phyloP scores from a whole-genome alignment of 2,888 invertebrate species.

The Merodon equestris region DNA sequence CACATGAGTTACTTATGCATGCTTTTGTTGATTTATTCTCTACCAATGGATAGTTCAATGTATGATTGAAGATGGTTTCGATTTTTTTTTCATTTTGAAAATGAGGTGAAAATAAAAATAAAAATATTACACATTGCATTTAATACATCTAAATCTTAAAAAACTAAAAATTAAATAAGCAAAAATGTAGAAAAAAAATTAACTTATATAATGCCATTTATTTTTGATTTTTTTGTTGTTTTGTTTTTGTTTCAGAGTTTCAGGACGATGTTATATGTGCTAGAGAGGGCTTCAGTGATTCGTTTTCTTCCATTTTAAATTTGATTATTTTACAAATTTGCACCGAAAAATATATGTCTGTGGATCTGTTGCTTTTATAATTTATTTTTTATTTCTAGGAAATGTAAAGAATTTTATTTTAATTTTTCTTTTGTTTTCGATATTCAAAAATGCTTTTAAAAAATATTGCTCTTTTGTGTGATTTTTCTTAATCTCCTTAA shows the following conservation, averaged over 20 bases:
- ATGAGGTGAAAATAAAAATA: conserved; percentile 1
- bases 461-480: conserved; percentile 60
- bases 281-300: conserved; percentile 8
- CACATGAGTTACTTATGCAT: conserved; percentile 55
- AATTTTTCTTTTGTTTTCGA: conserved; percentile 4
- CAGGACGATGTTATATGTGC: conserved; percentile 60
- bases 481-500: conserved; percentile 20
- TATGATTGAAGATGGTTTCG: conserved; percentile 37
- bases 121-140: conserved; percentile 12
- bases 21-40: conserved; percentile 12
- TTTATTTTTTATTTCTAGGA: conserved; percentile 27
- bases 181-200: conserved; percentile 2
- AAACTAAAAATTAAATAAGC: conserved; percentile 20
- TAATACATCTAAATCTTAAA: conserved; percentile 2
- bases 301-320: conserved; percentile 1
- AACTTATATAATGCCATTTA: conserved; percentile 56
- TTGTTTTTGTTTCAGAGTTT: conserved; percentile 32
- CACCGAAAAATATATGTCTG: conserved; percentile 53
- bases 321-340: conserved; percentile 40
- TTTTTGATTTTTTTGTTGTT: conserved; percentile 4
- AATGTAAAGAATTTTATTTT: conserved; percentile 36
- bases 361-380: not conserved
- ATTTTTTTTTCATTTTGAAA: conserved; percentile 10
- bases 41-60: not conserved
- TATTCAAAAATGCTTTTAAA: conserved; percentile 37